Evolutionary conservation across 2,797 vertebrate genomes (phyloP).

Genomic region (Muscicapa striata): DNA sequence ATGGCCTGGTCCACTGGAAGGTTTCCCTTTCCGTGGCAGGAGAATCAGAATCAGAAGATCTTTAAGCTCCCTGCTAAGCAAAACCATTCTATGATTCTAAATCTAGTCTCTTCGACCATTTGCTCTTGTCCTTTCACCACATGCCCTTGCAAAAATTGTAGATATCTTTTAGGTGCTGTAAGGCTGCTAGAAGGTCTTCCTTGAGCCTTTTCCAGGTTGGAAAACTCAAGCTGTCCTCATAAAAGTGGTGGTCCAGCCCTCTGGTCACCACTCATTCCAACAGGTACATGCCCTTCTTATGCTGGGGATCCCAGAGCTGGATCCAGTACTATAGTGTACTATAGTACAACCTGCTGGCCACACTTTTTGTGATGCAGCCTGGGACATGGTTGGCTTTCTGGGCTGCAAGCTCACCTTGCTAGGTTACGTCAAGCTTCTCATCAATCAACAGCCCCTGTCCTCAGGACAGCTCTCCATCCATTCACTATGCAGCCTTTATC

Average conservation of each 20-base stretch:
- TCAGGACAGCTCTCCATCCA: not conserved
- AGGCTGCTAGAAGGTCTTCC: not conserved
- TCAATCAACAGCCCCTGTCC: not conserved
- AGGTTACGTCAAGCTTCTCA: not conserved
- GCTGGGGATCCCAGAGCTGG: not conserved
- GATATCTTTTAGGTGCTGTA: not conserved
- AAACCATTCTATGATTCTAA: not conserved
- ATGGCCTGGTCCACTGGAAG: not conserved
- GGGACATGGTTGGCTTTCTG: not conserved
- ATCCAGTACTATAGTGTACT: not conserved
- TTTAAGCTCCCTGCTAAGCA: not conserved
- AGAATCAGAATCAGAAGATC: not conserved
- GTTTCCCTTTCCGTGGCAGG: not conserved
- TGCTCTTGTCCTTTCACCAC: not conserved
- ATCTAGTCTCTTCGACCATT: not conserved
- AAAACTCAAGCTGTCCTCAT: not conserved
- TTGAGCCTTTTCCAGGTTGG: not conserved
- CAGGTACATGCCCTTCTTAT: not conserved
- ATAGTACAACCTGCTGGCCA: not conserved
- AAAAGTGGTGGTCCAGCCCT: not conserved
- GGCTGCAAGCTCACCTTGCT: not conserved
- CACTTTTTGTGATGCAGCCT: not conserved
- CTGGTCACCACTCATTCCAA: not conserved
- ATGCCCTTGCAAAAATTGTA: not conserved
- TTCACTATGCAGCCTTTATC: not conserved